Evolutionary conservation across 2,888 invertebrate genomes (phyloP).

Genomic region (Lordiphosa andalusiaca): DNA sequence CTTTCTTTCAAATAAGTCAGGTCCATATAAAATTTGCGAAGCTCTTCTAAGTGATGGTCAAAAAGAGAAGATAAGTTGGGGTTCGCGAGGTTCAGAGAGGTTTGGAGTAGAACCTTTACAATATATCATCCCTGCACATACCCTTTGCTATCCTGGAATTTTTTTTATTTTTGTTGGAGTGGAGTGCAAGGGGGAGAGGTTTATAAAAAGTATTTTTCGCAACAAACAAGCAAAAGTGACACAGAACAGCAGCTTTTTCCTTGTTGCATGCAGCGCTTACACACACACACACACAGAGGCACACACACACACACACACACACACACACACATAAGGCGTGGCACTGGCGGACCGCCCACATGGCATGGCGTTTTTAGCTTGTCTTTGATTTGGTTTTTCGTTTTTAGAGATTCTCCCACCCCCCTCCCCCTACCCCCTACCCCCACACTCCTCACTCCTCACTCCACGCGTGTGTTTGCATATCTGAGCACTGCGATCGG

Average conservation of each 20-base stretch:
- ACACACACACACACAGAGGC: conserved; percentile 6
- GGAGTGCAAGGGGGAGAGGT: neutral
- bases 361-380: conserved; percentile 28
- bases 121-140: neutral
- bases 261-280: conserved; percentile 41
- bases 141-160: conserved; percentile 2
- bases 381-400: conserved; percentile 38
- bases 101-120: no score
- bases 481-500: conserved; percentile 57
- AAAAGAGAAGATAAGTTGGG: no score
- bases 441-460: no score
- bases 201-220: conserved; percentile 60
- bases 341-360: conserved; percentile 58
- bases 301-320: conserved; percentile 4
- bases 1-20: no score
- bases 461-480: conserved; percentile 57
- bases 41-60: no score
- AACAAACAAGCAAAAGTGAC: conserved; percentile 73
- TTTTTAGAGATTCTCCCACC: conserved; percentile 5
- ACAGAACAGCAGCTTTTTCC: conserved; percentile 60
- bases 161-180: neutral
- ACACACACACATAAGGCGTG: conserved; percentile 49
- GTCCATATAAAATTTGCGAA: no score
- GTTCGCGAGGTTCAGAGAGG: no score
- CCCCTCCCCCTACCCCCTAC: neutral